Percentiles rank a stretch among this genome's conserved stretches.
phyloP scores from a whole-genome alignment of 1,140 invertebrate species.

The Lordiphosa stackelbergi region DNA sequence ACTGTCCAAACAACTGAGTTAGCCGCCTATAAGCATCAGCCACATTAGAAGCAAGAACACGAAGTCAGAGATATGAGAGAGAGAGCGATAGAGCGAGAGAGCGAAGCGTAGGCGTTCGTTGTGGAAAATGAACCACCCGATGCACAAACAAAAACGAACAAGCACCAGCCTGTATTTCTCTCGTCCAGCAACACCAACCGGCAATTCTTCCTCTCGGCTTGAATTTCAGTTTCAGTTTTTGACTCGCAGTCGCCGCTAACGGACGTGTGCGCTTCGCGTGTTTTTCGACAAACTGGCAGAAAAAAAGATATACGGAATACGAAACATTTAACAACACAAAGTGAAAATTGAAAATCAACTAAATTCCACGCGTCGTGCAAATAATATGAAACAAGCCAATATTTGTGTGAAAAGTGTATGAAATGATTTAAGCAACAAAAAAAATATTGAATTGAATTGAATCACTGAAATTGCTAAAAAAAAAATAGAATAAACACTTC shows the following conservation, averaged over 20 bases:
- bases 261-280: slow-evolving; percentile 62
- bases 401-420: neutral
- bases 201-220: slow-evolving; percentile 19
- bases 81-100: no score
- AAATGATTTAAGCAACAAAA: slow-evolving; percentile 5
- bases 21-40: no score
- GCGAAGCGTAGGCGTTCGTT: no score
- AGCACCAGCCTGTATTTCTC: neutral
- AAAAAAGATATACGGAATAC: slow-evolving; percentile 45
- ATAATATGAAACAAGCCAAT: slow-evolving; percentile 4
- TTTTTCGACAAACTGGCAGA: slow-evolving; percentile 25
- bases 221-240: slow-evolving; percentile 61
- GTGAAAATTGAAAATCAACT: slow-evolving; percentile 7
- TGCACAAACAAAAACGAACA: no score
- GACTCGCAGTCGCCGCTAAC: slow-evolving; percentile 51
- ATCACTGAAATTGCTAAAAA: slow-evolving; percentile 9
- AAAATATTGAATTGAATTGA: neutral
- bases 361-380: slow-evolving; percentile 29
- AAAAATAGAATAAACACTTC: slow-evolving; percentile 7
- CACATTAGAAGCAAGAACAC: no score
- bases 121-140: no score
- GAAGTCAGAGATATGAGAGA: no score
- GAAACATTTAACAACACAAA: slow-evolving; percentile 37
- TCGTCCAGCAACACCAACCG: slow-evolving; percentile 7
- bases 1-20: slow-evolving; percentile 8